These are phyloP conservation scores for Pemphigus obesinymphae DNA, from an alignment of 1,140 invertebrate species.

Conservation along the genomic window DNA sequence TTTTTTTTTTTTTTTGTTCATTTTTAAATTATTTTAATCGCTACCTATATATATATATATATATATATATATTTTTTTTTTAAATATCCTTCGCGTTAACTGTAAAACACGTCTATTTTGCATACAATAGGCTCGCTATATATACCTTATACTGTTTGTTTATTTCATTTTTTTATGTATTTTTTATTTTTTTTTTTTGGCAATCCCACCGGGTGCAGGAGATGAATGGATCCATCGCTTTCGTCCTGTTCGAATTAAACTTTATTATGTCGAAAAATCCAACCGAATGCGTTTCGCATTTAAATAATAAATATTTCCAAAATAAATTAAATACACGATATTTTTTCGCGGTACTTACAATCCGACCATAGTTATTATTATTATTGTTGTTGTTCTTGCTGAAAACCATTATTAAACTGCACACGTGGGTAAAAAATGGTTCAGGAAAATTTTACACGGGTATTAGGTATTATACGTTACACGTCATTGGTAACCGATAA, in stretches of 20 bases:
- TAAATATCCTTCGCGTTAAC: background rate
- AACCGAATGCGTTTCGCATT: background rate
- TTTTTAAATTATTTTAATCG: background rate
- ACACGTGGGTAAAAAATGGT: no score
- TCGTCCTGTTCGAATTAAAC: background rate
- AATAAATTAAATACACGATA: background rate
- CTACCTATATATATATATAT: no score
- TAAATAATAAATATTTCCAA: background rate
- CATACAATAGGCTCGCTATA: conserved; percentile 17
- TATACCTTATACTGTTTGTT: no score
- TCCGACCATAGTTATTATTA: background rate
- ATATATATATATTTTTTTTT: no score
- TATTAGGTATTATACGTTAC: no score
- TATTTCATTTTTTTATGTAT: no score
- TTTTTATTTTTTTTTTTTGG: background rate
- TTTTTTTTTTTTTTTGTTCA: no score
- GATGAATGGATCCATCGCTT: background rate
- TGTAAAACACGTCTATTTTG: conserved; percentile 2
- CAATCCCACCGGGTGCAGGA: background rate
- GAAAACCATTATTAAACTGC: no score
- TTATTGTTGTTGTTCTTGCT: no score
- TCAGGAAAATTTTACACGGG: no score
- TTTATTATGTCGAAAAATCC: background rate
- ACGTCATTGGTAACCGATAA: no score
- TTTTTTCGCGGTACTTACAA: background rate